Base-by-base conservation (phyloP, 1,140 invertebrate species). In the Pseudomyrmex concolor region DNA sequence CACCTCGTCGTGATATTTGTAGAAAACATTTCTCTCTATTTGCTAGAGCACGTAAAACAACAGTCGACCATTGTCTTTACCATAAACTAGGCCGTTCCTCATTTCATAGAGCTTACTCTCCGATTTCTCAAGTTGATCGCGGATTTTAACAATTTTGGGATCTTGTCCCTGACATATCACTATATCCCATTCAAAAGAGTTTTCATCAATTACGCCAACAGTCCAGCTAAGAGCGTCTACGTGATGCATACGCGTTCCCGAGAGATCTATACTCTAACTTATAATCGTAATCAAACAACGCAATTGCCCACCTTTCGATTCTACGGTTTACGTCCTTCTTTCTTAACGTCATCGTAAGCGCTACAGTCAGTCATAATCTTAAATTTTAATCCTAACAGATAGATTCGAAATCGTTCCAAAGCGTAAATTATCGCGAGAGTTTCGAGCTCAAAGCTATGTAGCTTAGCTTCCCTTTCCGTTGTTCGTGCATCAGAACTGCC, bases 321-420 rank as follows among this genome's bases (percentile, higher is more conserved):
- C 70, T 25, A 9, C 25, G 72, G 63, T 64, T 63, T 2, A 77
- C 5, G 2, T 67, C 74, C 2, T 67, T 77, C 4, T 48, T 25
- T 1, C 55, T 51, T 43, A 77, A 19, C 3, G 50, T 66, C 10
- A 59, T n/a, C 45, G 63, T 77, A 7, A 22, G 51, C 43, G 7
- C 50, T 67, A 48, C 63, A 77, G n/a, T 77, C 50, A 0, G 62
- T 77, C 9, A 77, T 17, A 19, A 77, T 77, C 13, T 67, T 77
- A 17, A 77, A 77, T 2, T n/a, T 17, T 4, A 77, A 12, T 1
- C 74, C 74, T 2, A 67, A 50, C 7, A 77, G 45, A 45, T 77
- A 67, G 4, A 67, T 66, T 8, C 50, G 0, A 57, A 77, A 77
- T 15, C 19, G 63, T 57, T 45, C 25, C 0, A 66, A 15, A 9